A percentile compares a stretch with the other conserved stretches of the same genome.
phyloP scores from a whole-genome alignment of 2,113 vertebrate species.

The Chaetura pelagica region DNA sequence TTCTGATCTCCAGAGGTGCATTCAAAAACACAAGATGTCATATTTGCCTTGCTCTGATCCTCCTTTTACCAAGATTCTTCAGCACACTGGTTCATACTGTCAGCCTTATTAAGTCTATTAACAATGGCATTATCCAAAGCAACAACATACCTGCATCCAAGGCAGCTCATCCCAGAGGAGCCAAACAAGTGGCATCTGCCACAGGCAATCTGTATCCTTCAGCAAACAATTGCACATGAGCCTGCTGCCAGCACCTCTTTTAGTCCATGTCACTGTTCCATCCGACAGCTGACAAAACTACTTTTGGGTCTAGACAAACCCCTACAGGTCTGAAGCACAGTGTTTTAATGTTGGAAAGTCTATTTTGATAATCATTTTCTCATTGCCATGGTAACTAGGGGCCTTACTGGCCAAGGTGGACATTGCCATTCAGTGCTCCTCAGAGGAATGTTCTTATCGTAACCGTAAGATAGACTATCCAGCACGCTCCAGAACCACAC shows the following conservation, averaged over 20 bases:
- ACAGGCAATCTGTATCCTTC: not conserved
- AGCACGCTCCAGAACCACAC: not conserved
- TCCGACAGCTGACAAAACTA: not conserved
- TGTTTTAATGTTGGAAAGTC: not conserved
- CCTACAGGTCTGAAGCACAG: not conserved
- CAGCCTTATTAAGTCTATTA: not conserved
- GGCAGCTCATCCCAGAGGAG: not conserved
- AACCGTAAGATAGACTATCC: not conserved
- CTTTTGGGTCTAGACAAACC: not conserved
- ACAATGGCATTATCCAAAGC: not conserved
- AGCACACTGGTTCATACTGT: not conserved
- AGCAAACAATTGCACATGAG: rapidly evolving
- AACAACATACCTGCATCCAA: not conserved
- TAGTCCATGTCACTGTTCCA: not conserved
- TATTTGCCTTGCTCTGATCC: not conserved
- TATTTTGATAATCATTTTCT: not conserved
- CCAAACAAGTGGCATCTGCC: not conserved
- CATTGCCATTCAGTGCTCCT: not conserved
- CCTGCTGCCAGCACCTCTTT: not conserved
- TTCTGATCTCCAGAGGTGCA: not conserved
- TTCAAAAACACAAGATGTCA: not conserved
- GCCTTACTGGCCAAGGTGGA: no score
- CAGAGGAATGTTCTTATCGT: not conserved
- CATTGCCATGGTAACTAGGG: not conserved
- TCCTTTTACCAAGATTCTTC: not conserved